These are phyloP conservation scores for Corythaeola cristata DNA, from an alignment of 2,113 vertebrate species.

Conservation along the genomic window DNA sequence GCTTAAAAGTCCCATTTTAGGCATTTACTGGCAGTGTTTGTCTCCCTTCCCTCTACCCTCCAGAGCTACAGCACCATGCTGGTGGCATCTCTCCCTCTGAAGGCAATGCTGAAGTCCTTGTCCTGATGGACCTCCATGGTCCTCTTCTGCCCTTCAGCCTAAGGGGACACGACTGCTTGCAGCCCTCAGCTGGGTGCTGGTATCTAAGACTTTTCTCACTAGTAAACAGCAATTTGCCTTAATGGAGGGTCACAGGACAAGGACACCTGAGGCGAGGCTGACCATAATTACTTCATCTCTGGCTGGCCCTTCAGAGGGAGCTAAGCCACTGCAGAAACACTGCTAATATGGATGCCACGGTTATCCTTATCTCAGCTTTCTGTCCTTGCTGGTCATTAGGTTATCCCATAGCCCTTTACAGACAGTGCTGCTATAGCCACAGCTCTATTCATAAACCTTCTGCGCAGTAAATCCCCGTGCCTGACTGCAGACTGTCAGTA, in stretches of 20 bases:
- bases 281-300: conserved; percentile 2
- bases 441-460: conserved; percentile 53
- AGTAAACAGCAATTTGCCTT: not conserved
- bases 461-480: conserved; percentile 5
- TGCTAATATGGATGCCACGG: not conserved
- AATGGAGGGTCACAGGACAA: not conserved
- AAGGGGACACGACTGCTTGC: not conserved
- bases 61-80: not conserved
- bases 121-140: not conserved
- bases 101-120: not conserved
- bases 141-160: not conserved
- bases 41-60: not conserved
- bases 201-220: not conserved
- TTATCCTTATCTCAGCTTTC: conserved; percentile 46
- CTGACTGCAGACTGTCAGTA: conserved; percentile 30
- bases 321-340: not conserved
- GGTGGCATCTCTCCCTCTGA: not conserved
- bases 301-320: not conserved
- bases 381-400: conserved; percentile 50
- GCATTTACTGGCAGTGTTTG: not conserved
- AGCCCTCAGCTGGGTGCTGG: not conserved
- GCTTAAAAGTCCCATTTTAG: not conserved
- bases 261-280: not conserved
- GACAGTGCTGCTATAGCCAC: not conserved
- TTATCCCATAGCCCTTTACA: conserved; percentile 30